Evolutionary conservation across 1,140 invertebrate species (phyloP), one percentile per base, ranked within the genome.

Genomic region (Papilio glaucus): DNA sequence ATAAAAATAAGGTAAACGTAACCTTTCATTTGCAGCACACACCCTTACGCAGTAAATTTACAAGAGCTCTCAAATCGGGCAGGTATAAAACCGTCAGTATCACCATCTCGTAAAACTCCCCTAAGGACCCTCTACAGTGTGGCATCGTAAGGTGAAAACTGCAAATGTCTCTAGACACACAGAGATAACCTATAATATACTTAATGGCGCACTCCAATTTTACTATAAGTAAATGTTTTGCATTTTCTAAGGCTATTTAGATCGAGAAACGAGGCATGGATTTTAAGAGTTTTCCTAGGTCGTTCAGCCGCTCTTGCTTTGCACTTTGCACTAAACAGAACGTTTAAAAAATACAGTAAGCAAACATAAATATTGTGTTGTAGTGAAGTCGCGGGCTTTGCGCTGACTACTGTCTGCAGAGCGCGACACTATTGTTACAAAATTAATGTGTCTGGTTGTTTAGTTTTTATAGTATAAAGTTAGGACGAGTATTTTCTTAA

Each of bases 31-130:
- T 12, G n/a, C 15, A 33, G 41, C 45, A 62, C 21, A 62, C 39
- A 45, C 38, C 69, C 70, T 78, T 73, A 73, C 26, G 68, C 15
- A 71, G 68, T 82, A 77, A 79, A 79, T 72, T 80, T 79, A 77
- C 74, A 76, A 78, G 75, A 73, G 68, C 76, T 76, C 75, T 78
- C 75, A 79, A 79, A 75, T 72, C 72, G 74, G 15, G 72, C 77
- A 76, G 75, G 80, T 76, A 80, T 89, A 89, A 90, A 91, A 85
- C 79, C 80, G 79, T 82, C 85, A 80, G 78, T 75, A 73, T 77
- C 84, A 83, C 73, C 75, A 76, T 75, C 67, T 80, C 80, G 85
- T 87, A 89, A 90, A 89, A 85, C 82, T 79, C 75, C 76, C 74
- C 74, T 73, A 79, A 84, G 85, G 72, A 75, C 74, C 73, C 76